Evolutionary conservation across 2,113 vertebrate genomes (phyloP).

Genomic region (Tragelaphus imberbis): DNA sequence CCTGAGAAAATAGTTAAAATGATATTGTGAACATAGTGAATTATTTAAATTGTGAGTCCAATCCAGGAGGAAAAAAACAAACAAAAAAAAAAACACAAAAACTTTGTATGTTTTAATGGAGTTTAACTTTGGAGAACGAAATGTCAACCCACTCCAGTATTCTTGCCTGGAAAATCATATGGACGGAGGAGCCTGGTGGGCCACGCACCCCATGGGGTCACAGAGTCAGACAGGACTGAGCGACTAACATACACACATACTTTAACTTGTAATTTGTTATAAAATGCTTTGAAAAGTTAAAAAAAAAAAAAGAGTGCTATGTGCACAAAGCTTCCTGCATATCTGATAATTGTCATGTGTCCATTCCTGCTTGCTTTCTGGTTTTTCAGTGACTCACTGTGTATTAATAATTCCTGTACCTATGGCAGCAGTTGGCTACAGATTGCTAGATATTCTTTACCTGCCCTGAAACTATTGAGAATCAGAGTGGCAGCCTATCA

Average conservation of each 20-base stretch:
- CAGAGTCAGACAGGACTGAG: not conserved
- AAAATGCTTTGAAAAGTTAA: not conserved
- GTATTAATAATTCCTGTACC: not conserved
- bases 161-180: not conserved
- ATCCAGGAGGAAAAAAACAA: not conserved
- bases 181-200: not conserved
- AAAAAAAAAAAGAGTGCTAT: not conserved
- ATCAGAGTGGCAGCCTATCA: not conserved
- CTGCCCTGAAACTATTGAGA: not conserved
- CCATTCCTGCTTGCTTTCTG: not conserved
- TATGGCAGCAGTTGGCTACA: not conserved
- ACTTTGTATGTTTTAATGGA: not conserved
- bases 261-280: not conserved
- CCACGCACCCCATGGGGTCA: not conserved
- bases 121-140: not conserved
- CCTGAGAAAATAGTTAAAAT: not conserved
- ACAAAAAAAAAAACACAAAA: not conserved
- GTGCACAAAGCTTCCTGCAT: not conserved
- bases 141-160: not conserved
- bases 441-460: not conserved
- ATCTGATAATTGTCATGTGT: not conserved
- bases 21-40: not conserved
- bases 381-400: not conserved
- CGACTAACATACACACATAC: not conserved
- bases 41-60: conserved; percentile 4